These are phyloP conservation scores for Homarus gammarus DNA, from an alignment of 2,888 invertebrate genomes.

Conservation along the genomic window DNA sequence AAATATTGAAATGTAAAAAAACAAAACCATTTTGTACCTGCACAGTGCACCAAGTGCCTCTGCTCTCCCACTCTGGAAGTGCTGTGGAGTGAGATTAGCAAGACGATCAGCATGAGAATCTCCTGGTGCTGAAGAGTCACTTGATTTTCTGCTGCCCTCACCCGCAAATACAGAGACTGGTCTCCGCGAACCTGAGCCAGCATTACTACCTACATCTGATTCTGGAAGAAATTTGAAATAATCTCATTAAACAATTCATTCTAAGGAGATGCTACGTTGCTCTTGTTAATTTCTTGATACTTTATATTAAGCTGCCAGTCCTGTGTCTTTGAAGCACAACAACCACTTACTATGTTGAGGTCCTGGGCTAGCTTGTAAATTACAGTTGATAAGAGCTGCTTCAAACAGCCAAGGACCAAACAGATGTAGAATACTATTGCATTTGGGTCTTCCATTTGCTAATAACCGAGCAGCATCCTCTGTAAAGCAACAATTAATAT, in stretches of 20 bases:
- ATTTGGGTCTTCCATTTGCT: slow-evolving; percentile 85
- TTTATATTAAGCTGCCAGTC: background rate
- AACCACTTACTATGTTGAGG: slow-evolving; percentile 77
- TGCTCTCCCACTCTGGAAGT: slow-evolving; percentile 87
- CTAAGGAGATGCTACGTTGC: background rate
- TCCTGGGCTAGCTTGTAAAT: slow-evolving; percentile 76
- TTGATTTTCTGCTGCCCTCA: slow-evolving; percentile 53
- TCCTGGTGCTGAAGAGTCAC: slow-evolving; percentile 51
- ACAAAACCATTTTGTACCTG: slow-evolving; percentile 78
- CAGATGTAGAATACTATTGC: slow-evolving; percentile 95
- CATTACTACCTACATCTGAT: slow-evolving; percentile 43
- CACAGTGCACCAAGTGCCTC: slow-evolving; percentile 97
- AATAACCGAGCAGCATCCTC: slow-evolving; percentile 53
- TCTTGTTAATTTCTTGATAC: background rate
- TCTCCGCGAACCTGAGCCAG: slow-evolving; percentile 43
- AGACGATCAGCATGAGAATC: slow-evolving; percentile 74
- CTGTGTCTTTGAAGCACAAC: background rate
- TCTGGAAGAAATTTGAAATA: slow-evolving; percentile 32
- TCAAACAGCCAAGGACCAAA: slow-evolving; percentile 98
- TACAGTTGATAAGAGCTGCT: slow-evolving; percentile 90
- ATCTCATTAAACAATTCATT: too few relatives aligned
- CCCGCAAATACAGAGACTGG: slow-evolving; percentile 65
- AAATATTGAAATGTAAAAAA: background rate
- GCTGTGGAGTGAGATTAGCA: slow-evolving; percentile 77
- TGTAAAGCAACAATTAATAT: slow-evolving; percentile 7